Evolutionary conservation across 2,888 invertebrate genomes (phyloP), one percentile per base, ranked within the genome.

Genomic region (Alviniconcha strummeri): DNA sequence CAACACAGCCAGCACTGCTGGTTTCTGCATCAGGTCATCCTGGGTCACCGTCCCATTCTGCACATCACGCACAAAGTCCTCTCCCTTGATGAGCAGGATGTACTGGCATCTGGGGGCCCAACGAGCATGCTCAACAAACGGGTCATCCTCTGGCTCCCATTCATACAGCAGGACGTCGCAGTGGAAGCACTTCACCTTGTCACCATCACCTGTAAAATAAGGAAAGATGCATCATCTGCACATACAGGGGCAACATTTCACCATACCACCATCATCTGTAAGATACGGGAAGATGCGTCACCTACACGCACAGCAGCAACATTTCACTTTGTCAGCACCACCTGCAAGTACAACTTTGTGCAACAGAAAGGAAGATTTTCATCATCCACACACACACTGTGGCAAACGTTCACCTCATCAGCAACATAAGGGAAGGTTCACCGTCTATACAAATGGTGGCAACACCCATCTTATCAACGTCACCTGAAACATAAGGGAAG

Each of bases 61-160:
- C 36, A 89, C 86, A 54, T 87, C 97, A 54, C 87, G 81, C 69
- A 98, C 96, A 93, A 96, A 98, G 5, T 96, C 95, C 84, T 96
- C 95, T 8, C 98, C 97, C 93, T 97, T 97, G 85, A 96, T 96
- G 80, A 96, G 94, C 85, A 96, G 95, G 9, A 98, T 95, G 94
- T 96, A 98, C 56, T 96, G 96, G 92, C 98, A 98, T 84, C 96
- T 96, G 19, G 96, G 95, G 92, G 97, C 97, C 98, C 98, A 98
- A 71, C 96, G 95, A 0, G 98, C 98, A 94, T 98, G 98, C 93
- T 98, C 97, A 88, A 96, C 96, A 97, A 98, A 98, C 0, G 98
- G 97, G 88, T 97, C 96, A 93, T 98, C 98, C 82, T 96, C 95
- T 75, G 96, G 96, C 92, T 97, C 97, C 98, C 98, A 98, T 92